Percentiles rank a stretch among this genome's conserved stretches.
These are phyloP conservation scores for Rhagologus leucostigma DNA, from an alignment of 2,113 vertebrate species.

Conservation along the genomic window DNA sequence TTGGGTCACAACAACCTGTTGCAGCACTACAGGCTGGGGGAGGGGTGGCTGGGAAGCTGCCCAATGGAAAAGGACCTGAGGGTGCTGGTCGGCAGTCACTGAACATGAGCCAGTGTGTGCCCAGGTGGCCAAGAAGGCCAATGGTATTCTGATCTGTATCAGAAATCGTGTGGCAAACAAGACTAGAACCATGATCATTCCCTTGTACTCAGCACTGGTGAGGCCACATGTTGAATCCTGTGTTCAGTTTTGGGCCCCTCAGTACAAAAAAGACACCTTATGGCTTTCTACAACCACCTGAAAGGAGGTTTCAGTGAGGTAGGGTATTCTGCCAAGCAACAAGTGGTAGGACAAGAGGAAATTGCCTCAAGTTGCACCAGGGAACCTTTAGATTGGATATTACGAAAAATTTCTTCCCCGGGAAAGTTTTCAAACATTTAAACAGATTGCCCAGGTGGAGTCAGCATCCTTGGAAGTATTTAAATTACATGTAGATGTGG, in stretches of 20 bases:
- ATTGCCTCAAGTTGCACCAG: background rate
- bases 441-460: background rate
- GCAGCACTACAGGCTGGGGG: rapidly evolving
- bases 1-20: rapidly evolving
- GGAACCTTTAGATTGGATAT: background rate
- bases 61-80: background rate
- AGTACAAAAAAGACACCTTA: background rate
- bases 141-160: background rate
- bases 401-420: background rate
- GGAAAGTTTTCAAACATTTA: background rate
- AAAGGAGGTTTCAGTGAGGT: background rate
- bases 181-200: background rate
- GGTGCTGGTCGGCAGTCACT: background rate
- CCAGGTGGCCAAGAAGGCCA: background rate
- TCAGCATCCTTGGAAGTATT: too few species aligned
- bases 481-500: background rate
- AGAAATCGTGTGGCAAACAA: background rate
- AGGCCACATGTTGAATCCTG: background rate
- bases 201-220: background rate
- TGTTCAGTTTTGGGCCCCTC: background rate
- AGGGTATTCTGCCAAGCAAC: background rate
- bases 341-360: background rate
- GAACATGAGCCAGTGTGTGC: background rate
- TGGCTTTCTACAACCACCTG: background rate
- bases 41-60: background rate